Percentiles rank a stretch among this genome's conserved stretches.
These are phyloP conservation scores for Eupsittula cactorum DNA, from an alignment of 2,113 vertebrate genomes.

Conservation along the genomic window DNA sequence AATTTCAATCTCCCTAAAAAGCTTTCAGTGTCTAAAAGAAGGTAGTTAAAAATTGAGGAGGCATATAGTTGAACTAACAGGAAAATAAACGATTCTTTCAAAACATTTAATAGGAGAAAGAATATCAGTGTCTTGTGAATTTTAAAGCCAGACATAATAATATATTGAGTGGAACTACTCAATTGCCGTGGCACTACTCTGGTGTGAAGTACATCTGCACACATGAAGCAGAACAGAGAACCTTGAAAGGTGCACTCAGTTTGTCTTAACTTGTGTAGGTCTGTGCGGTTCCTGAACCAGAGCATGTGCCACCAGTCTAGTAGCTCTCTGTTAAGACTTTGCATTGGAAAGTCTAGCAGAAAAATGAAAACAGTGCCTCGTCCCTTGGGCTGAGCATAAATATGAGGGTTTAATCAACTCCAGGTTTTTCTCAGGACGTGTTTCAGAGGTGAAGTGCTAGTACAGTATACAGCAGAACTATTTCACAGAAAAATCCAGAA, in stretches of 20 bases:
- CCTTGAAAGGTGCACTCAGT: too few species aligned
- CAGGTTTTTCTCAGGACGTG: neutral
- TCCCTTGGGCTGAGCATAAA: neutral
- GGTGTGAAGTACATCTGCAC: neutral
- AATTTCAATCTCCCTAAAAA: neutral
- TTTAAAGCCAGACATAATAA: neutral
- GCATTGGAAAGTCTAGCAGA: neutral
- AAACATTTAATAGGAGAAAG: neutral
- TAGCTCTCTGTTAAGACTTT: rapidly evolving
- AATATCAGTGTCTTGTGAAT: neutral
- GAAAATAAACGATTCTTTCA: neutral
- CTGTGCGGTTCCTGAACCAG: neutral
- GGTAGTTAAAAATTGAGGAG: rapidly evolving
- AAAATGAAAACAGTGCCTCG: neutral
- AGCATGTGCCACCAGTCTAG: too few species aligned
- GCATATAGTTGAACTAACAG: neutral
- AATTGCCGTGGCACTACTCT: neutral
- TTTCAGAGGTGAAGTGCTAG: neutral
- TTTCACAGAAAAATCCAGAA: neutral
- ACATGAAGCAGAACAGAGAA: neutral
- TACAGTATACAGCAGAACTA: neutral
- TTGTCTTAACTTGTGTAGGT: rapidly evolving
- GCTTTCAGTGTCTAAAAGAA: neutral
- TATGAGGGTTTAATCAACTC: neutral
- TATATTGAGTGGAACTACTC: rapidly evolving